Evolutionary conservation across 2,113 vertebrate species (phyloP), one percentile per base, ranked within the genome.

Genomic region (Anser cygnoides): DNA sequence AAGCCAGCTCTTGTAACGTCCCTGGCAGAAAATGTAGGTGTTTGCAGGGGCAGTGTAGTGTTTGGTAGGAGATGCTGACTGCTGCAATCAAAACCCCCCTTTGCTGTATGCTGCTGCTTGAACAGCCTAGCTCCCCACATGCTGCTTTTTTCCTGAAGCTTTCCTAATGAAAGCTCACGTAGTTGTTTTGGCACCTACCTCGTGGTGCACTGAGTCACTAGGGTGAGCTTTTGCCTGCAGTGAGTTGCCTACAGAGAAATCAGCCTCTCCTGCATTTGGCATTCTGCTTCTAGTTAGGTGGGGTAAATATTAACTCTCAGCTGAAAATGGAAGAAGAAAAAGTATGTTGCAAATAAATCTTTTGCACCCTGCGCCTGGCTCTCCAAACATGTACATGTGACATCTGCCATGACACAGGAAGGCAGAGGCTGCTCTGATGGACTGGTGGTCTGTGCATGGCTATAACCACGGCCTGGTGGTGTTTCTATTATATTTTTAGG

Each of bases 121-220:
- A 73, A 61, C 29, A 23, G n/a, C n/a, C 0, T 0, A 21, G 26
- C 3, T 8, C 52, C 84, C 74, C 61, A 22, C 0, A 55, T 2
- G 3, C 65, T 49, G 61, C 4, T 3, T 68, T 68, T 50, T 0
- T 0, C 22, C 37, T 44, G 39, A 31, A 46, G 6, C 31, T 77
- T 71, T 26, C 39, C 55, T 73, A 66, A 31, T 0, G 0, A 87
- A 77, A 81, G 31, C 2, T 1, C 59, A 37, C 44, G 29, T 7
- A 11, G 65, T 71, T 28, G 31, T 81, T 91, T 50, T 71, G 91
- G 50, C 73, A 41, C 73, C 50, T 59, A 11, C 31, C 14, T 92
- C 61, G 16, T n/a, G 37, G 37, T 37, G 23, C 26, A 8, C 33
- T 17, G 67, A 44, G 73, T 81, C 59, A 26, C 0, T 8, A 80